These are phyloP conservation scores for Rhimphoctona megacephalus DNA, from an alignment of 2,888 invertebrate genomes.

Conservation along the genomic window DNA sequence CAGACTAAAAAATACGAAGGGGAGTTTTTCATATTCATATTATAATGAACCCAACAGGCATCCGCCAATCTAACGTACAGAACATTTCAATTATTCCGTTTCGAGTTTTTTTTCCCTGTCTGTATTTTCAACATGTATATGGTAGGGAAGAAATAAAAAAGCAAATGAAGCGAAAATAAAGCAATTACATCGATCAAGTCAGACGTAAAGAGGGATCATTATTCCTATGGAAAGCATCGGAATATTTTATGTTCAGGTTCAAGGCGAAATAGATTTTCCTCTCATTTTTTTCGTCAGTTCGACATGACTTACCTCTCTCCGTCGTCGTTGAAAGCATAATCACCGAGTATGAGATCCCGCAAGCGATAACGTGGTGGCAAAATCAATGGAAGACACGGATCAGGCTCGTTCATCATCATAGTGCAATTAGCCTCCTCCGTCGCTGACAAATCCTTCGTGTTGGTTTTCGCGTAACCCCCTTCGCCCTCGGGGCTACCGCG, in stretches of 20 bases:
- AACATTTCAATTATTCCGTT: not conserved
- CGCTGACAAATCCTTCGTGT: conserved; percentile 65
- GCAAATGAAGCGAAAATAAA: not conserved
- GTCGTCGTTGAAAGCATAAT: conserved; percentile 91
- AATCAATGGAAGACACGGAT: conserved; percentile 84
- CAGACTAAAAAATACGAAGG: too few species aligned
- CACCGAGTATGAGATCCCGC: conserved; percentile 91
- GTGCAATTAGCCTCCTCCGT: conserved; percentile 58
- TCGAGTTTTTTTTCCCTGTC: not conserved
- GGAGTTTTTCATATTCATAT: not conserved
- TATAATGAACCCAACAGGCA: not conserved
- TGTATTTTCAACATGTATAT: not conserved
- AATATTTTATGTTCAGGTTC: not conserved
- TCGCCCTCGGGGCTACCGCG: conserved; percentile 67
- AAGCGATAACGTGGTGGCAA: conserved; percentile 91
- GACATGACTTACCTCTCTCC: conserved; percentile 89
- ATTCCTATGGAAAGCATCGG: not conserved
- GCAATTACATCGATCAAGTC: not conserved
- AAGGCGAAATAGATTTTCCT: conserved; percentile 4
- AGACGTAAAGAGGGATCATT: conserved; percentile 6
- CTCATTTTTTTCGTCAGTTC: not conserved
- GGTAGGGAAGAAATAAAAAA: not conserved
- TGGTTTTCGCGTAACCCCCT: conserved; percentile 64
- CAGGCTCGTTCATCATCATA: conserved; percentile 81
- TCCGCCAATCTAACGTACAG: not conserved